Conservation (phyloP, 2,888 invertebrate species). For the Polydrusus cervinus region DNA sequence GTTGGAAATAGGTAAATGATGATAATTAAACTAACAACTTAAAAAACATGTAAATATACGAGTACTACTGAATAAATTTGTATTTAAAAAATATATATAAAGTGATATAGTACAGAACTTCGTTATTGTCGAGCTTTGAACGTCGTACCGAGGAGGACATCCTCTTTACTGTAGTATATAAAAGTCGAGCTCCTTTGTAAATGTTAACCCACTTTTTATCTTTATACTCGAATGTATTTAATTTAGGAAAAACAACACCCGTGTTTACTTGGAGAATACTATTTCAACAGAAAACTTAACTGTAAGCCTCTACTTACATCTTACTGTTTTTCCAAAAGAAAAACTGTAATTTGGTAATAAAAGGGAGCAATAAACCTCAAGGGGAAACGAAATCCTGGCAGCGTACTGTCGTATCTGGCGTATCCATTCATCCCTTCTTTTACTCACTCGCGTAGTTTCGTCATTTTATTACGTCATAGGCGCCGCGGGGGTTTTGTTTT, state of each 20-base stretch:
- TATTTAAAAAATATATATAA: no score
- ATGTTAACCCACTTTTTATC: no score
- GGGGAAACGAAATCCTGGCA: conserved; percentile 26
- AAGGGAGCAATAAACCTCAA: conserved; percentile 29
- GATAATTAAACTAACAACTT: no score
- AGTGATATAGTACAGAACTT: no score
- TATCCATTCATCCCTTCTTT: conserved; percentile 45
- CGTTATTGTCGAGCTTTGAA: no score
- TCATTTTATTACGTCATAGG: conserved; percentile 39
- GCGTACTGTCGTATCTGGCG: conserved; percentile 15
- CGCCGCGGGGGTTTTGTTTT: conserved; percentile 41
- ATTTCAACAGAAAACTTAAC: conserved; percentile 21
- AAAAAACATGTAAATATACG: no score
- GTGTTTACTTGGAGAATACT: conserved; percentile 2
- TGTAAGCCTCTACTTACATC: conserved; percentile 20
- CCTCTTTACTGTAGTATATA: no score
- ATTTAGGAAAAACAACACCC: conserved; percentile 7
- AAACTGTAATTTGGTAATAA: conserved; percentile 36
- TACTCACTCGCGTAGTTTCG: conserved; percentile 42
- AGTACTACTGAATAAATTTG: no score
- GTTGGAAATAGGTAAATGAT: no score
- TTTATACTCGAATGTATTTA: neutral
- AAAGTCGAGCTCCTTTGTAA: no score
- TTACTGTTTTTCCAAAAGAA: conserved; percentile 22
- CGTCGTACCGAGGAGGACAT: no score